Base-by-base conservation (phyloP, 2,797 vertebrate species). In the Xyrichtys novacula region DNA sequence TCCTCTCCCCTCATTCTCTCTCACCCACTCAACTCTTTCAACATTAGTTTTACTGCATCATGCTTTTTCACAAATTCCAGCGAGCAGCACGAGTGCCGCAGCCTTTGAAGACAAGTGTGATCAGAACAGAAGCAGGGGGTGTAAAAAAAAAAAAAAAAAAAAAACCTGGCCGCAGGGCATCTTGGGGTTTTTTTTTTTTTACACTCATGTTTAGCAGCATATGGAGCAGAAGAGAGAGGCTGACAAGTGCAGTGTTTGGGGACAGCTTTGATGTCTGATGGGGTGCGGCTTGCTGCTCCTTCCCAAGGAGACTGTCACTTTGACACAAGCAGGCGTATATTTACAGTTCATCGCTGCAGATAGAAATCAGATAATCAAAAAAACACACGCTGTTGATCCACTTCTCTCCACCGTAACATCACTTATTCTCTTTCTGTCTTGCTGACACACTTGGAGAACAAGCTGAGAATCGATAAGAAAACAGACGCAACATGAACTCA, bases 71-170 rank as follows among this genome's bases (percentile, higher is more conserved):
- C 87, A 91, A 85, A 89, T 93, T 93, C 81, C 70, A 76, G 44
- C 14, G 66, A 82, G 87, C 85, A 76, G 87, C 66, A 43, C 38
- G 71, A 68, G 76, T 34, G 72, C 78, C 44, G 7, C 42, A 32
- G 85, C 89, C 88, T 93, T 91, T 93, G 91, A 93, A 92, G 90
- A 89, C 82, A 75, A 89, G 83, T 87, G 85, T 88, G 90, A 93
- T 90, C 86, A 86, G 89, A 89, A 88, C 77, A 82, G 84, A 88
- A 80, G 89, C 76, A 76, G 73, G 76, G 84, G 75, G 82, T 44
- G 80, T 82, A 71, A 78, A 75, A 12, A 50, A 49, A 49, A 52
- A 48, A 76, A 52, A 60, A 47, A 48, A 72, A 65, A 65, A 82
- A 81, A 86, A 91, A 87, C 71, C 81, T 85, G 86, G 83, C 91